Percentiles rank a stretch among this genome's conserved stretches.
These are phyloP conservation scores for Exocentrus adspersus DNA, from an alignment of 2,888 invertebrate species.

Conservation along the genomic window DNA sequence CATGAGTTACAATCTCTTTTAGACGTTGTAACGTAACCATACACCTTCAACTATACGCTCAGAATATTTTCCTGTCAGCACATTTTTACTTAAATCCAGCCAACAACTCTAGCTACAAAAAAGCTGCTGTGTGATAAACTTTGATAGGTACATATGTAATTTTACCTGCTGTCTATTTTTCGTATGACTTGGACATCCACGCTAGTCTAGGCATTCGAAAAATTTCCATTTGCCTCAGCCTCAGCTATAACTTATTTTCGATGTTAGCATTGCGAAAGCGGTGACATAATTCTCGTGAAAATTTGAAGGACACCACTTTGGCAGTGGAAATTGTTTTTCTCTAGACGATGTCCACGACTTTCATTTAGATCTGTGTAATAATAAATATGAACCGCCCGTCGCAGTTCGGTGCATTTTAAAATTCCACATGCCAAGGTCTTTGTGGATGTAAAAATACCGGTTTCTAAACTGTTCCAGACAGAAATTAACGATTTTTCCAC, in stretches of 20 bases:
- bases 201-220: not conserved
- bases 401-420: not conserved
- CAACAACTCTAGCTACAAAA: too few relatives aligned
- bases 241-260: not conserved
- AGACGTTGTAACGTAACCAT: conserved; percentile 25
- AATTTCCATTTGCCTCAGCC: not conserved
- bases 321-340: conserved; percentile 10
- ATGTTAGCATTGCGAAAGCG: not conserved
- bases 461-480: not conserved
- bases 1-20: conserved; percentile 49
- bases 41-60: not conserved
- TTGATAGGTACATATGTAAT: too few relatives aligned
- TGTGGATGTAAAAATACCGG: not conserved
- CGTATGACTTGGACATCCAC: too few relatives aligned
- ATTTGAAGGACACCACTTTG: conserved; percentile 10
- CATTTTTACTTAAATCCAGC: not conserved
- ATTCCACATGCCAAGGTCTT: not conserved
- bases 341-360: not conserved
- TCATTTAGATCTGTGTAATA: not conserved
- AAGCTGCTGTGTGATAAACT: too few relatives aligned
- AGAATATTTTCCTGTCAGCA: conserved; percentile 23
- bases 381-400: conserved; percentile 1
- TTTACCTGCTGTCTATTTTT: too few relatives aligned
- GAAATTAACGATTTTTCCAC: too few relatives aligned
- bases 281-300: conserved; percentile 1